Conservation (phyloP, 2,113 vertebrate genomes). For the Notothenia coriiceps region DNA sequence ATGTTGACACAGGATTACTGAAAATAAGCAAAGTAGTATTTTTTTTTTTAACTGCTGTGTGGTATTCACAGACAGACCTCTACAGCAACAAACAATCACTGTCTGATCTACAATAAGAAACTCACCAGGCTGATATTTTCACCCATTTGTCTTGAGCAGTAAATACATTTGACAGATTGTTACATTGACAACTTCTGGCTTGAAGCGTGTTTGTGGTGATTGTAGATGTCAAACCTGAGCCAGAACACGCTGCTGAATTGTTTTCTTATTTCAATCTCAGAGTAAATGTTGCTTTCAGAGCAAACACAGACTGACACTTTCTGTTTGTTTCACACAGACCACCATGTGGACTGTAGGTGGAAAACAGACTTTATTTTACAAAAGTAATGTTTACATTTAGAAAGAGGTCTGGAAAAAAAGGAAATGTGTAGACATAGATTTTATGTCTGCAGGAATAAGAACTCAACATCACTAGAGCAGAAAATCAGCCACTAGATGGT, state of each 20-base stretch:
- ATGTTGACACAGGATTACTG: conserved; percentile 1
- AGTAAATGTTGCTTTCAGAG: not conserved
- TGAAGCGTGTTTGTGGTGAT: conserved; percentile 8
- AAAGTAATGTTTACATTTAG: not conserved
- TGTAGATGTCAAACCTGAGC: conserved; percentile 4
- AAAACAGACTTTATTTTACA: not conserved
- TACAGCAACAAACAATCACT: not conserved
- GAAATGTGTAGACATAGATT: not conserved
- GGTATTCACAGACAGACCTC: not conserved
- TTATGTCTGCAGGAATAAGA: not conserved
- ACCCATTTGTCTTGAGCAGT: not conserved
- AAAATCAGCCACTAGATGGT: not conserved
- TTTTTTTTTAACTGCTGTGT: not conserved
- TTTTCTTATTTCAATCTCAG: not conserved
- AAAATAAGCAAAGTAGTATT: conserved; percentile 3
- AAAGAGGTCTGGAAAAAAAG: not conserved
- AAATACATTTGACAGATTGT: not conserved
- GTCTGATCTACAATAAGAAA: not conserved
- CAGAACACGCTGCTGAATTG: not conserved
- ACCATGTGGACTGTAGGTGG: not conserved
- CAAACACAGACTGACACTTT: not conserved
- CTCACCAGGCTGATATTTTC: not conserved
- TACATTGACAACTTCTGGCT: not conserved
- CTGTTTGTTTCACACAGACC: not conserved
- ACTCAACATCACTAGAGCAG: not conserved